These are phyloP conservation scores for Etia nguti DNA, from an alignment of 2,113 vertebrate genomes.

Conservation along the genomic window DNA sequence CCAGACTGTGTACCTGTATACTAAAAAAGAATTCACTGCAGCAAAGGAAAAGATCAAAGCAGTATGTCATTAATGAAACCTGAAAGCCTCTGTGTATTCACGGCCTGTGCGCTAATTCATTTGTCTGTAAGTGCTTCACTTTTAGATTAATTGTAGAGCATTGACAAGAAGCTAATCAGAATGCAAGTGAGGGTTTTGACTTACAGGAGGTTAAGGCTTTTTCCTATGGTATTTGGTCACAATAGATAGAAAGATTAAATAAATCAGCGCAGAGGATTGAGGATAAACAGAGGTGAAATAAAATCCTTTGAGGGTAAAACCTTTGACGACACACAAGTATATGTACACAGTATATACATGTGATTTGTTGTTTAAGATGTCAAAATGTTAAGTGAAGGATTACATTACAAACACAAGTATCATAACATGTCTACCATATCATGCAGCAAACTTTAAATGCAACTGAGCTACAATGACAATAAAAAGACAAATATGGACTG, in stretches of 20 bases:
- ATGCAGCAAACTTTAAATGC: neutral
- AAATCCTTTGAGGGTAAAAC: neutral
- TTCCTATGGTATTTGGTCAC: neutral
- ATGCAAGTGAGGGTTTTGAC: neutral
- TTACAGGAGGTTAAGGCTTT: neutral
- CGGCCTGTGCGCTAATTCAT: constrained; percentile 19
- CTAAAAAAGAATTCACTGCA: neutral
- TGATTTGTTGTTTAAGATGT: neutral
- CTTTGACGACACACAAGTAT: neutral
- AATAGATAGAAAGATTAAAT: neutral
- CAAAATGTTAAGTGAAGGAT: neutral
- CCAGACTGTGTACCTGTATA: neutral
- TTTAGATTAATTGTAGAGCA: constrained; percentile 13
- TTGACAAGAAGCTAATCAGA: constrained; percentile 7
- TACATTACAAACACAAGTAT: neutral
- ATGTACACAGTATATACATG: neutral
- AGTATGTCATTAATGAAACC: constrained; percentile 32
- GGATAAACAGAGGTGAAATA: neutral
- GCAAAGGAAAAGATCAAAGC: constrained; percentile 35
- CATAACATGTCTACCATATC: neutral
- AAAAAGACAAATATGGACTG: neutral
- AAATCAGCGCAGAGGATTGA: neutral
- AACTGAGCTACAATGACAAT: neutral
- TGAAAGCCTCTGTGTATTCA: constrained; percentile 32
- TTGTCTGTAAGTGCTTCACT: constrained; percentile 12